phyloP scores from a whole-genome alignment of 2,113 vertebrate species.

The Craseonycteris thonglongyai region DNA sequence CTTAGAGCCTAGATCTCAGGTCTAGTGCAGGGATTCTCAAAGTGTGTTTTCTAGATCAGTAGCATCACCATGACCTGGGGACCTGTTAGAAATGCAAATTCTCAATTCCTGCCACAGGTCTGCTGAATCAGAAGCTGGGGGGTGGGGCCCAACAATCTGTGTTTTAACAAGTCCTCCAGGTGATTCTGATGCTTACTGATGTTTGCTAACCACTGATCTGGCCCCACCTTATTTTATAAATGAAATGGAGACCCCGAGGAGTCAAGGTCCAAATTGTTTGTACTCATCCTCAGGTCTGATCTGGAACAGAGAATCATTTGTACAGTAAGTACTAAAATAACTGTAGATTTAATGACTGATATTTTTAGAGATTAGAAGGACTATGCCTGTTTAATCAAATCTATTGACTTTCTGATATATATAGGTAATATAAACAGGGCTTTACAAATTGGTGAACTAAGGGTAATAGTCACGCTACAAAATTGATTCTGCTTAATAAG shows the following conservation, averaged over 20 bases:
- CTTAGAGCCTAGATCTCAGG: neutral
- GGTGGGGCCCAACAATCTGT: neutral
- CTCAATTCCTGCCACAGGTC: neutral
- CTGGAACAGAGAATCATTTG: neutral
- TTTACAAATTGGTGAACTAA: neutral
- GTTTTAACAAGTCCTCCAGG: neutral
- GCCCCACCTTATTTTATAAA: neutral
- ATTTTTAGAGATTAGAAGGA: neutral
- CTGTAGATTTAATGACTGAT: neutral
- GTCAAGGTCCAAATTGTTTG: neutral
- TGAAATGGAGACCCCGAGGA: neutral
- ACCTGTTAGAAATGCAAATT: neutral
- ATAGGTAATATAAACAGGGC: neutral
- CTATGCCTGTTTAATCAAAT: slow-evolving; percentile 4
- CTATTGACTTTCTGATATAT: neutral
- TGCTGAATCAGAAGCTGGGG: neutral
- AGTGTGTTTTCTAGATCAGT: neutral
- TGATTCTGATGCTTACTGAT: neutral
- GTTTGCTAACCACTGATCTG: neutral
- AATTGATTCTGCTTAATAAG: neutral
- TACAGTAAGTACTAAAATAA: neutral
- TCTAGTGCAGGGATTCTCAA: neutral
- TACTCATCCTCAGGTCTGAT: neutral
- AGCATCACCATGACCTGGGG: neutral
- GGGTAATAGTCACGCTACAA: neutral